These are phyloP conservation scores for Miniopterus natalensis DNA, from an alignment of 2,113 vertebrate species.

Conservation along the genomic window DNA sequence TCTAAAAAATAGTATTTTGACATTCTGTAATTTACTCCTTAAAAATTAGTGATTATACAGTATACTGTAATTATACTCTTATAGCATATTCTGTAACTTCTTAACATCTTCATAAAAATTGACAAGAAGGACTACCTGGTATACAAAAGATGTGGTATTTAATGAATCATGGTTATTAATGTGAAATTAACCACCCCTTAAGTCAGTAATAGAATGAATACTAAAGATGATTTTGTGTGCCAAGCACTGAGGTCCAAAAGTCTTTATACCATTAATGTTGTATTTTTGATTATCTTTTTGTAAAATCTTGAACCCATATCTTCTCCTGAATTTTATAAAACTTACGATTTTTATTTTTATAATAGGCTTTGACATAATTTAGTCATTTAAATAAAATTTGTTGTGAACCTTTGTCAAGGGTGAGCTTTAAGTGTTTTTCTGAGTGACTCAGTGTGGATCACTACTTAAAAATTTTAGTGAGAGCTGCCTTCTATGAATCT, in stretches of 20 bases:
- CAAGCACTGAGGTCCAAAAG: background rate
- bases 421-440: conserved; percentile 33
- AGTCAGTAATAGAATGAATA: conserved; percentile 31
- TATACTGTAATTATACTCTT: conserved; percentile 8
- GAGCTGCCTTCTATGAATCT: background rate
- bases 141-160: conserved; percentile 17
- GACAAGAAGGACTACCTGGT: background rate
- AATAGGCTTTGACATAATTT: background rate
- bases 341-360: conserved; percentile 42
- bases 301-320: background rate
- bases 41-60: conserved; percentile 49
- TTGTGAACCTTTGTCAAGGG: background rate
- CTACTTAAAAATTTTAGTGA: conserved; percentile 54
- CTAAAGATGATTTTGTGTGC: conserved; percentile 50
- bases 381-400: conserved; percentile 28
- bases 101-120: conserved; percentile 35
- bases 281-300: conserved; percentile 30
- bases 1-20: conserved; percentile 56
- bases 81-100: background rate
- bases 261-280: background rate
- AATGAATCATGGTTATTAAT: conserved; percentile 27
- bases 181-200: conserved; percentile 36
- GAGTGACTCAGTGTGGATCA: background rate
- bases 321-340: conserved; percentile 32
- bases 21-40: conserved; percentile 43